These are phyloP conservation scores for Bombus balteatus DNA, from an alignment of 1,140 invertebrate species.

Conservation along the genomic window DNA sequence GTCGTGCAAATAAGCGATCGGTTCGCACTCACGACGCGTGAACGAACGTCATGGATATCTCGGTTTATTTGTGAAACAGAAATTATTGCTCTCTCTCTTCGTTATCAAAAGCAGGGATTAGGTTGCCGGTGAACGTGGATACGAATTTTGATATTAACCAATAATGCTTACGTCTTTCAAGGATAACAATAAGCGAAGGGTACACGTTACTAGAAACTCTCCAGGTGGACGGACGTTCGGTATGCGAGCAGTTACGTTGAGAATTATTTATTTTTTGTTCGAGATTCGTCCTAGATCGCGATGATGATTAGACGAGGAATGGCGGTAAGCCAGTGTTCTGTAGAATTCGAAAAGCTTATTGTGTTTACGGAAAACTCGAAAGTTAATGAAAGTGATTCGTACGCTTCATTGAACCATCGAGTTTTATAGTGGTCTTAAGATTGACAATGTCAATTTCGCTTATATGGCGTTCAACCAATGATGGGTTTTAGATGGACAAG, in stretches of 20 bases:
- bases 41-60: neutral
- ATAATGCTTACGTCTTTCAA: neutral
- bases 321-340: neutral
- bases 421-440: neutral
- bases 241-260: neutral
- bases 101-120: too few species aligned
- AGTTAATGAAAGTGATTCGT: neutral
- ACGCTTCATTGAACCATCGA: neutral
- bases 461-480: neutral
- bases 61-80: conserved; percentile 40
- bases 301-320: too few species aligned
- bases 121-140: too few species aligned
- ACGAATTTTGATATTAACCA: conserved; percentile 7
- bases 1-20: conserved; percentile 46
- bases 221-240: neutral
- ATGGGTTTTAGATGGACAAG: neutral
- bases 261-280: neutral
- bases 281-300: neutral
- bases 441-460: neutral
- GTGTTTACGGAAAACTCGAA: too few species aligned
- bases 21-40: neutral
- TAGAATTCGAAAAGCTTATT: too few species aligned
- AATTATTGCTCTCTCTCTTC: conserved; percentile 24
- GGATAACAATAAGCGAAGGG: neutral
- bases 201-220: neutral